Percentiles rank a stretch among this genome's conserved stretches.
Evolutionary conservation across 2,113 vertebrate genomes (phyloP).

Genomic region (Oriolus oriolus): DNA sequence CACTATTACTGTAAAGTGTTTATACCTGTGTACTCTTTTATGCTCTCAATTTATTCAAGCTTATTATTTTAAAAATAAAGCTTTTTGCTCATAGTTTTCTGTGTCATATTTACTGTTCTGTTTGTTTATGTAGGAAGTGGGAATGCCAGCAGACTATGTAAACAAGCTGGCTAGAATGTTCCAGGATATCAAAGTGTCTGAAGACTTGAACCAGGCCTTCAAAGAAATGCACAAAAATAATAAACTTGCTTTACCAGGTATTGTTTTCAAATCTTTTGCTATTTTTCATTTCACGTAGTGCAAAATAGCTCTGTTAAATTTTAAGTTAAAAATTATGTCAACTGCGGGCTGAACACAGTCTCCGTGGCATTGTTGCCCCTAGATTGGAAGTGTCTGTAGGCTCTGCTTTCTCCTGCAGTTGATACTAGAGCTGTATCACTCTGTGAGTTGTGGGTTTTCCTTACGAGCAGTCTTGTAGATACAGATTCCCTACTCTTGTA

Average conservation of each 20-base stretch:
- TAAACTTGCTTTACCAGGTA: constrained; percentile 95
- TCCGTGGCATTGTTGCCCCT: neutral
- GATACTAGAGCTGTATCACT: neutral
- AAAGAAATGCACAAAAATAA: constrained; percentile 99
- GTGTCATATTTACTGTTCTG: neutral
- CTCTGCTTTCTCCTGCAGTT: neutral
- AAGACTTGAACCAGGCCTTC: constrained; percentile 98
- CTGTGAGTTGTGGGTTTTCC: neutral
- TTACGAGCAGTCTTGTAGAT: neutral
- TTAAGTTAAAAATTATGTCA: neutral
- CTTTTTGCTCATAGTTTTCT: neutral
- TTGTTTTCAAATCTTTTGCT: neutral
- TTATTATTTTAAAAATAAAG: neutral
- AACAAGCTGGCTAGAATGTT: constrained; percentile 99
- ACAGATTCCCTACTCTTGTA: neutral
- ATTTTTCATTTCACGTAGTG: neutral
- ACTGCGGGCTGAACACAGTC: neutral
- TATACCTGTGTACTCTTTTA: neutral
- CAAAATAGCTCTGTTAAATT: neutral
- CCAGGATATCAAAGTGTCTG: constrained; percentile 99
- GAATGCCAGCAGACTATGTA: constrained; percentile 98
- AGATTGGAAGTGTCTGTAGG: neutral
- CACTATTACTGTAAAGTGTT: neutral
- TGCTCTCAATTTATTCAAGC: neutral
- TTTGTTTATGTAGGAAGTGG: constrained; percentile 87